A percentile compares a stretch with the other conserved stretches of the same genome.
phyloP scores from a whole-genome alignment of 2,888 invertebrate species.

The Drosophila flavopinicola region DNA sequence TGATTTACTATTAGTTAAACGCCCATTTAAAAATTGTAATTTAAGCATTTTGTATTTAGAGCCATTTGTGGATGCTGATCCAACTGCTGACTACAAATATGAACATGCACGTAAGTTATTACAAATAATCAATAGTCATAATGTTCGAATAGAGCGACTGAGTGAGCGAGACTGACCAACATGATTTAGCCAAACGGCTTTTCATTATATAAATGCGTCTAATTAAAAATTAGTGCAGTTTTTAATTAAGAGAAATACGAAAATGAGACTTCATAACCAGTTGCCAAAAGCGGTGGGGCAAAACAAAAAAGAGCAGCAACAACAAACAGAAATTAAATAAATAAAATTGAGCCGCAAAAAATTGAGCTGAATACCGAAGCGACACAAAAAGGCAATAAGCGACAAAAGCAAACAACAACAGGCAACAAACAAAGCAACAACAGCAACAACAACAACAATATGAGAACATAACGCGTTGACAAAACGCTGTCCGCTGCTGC shows the following conservation, averaged over 20 bases:
- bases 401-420: slow-evolving; percentile 4
- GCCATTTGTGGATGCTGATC: slow-evolving; percentile 14
- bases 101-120: slow-evolving; percentile 17
- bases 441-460: slow-evolving; percentile 35
- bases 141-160: slow-evolving; percentile 8
- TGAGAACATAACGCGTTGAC: slow-evolving; percentile 71
- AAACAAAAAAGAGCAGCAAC: slow-evolving; percentile 31
- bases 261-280: slow-evolving; percentile 79
- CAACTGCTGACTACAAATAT: slow-evolving; percentile 4
- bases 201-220: slow-evolving; percentile 58
- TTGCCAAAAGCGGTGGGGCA: slow-evolving; percentile 66
- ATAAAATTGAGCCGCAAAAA: slow-evolving; percentile 57
- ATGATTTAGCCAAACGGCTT: slow-evolving; percentile 31
- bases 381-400: slow-evolving; percentile 61
- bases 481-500: slow-evolving; percentile 67
- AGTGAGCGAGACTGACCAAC: slow-evolving; percentile 14
- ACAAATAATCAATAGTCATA: slow-evolving; percentile 31
- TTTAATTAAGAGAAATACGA: slow-evolving; percentile 76
- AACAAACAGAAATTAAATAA: slow-evolving; percentile 49
- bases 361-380: slow-evolving; percentile 71
- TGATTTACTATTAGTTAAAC: background rate
- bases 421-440: too few species aligned
- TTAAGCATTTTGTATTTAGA: background rate
- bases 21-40: background rate
- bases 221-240: slow-evolving; percentile 77